Evolutionary conservation across 2,888 invertebrate genomes (phyloP), one percentile per base, ranked within the genome.

Genomic region (Noctua janthina): DNA sequence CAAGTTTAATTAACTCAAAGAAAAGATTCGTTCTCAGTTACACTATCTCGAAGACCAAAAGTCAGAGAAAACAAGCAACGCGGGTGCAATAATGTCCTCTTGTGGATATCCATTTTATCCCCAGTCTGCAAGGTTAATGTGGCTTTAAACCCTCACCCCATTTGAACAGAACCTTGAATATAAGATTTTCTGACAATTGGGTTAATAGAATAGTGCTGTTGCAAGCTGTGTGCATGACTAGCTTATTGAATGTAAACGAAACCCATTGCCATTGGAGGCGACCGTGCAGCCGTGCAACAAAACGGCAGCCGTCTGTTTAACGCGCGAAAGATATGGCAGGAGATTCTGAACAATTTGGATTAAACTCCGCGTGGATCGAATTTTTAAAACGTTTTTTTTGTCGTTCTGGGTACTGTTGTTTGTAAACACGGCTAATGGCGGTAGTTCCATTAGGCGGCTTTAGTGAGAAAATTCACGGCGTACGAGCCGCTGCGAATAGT

Each of bases 261-360:
- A 15, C 54, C 67, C 72, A 75, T 80, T 20, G 69, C 67, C 72
- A 75, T 80, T 20, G 69, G 29, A 79, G 59, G 64, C 82, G 64
- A 64, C 56, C 77, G 68, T 77, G 29, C 29, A 29, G 29, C 56
- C 77, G 68, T 77, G 59, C 78, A 51, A 64, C 69, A 72, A 81
- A 81, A 82, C 79, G 67, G 76, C 62, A 23, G 71, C 73, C 51
- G 54, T 76, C 74, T 80, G 86, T 83, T 85, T 85, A 83, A 78
- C 78, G 79, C 74, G 68, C 79, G 87, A 84, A 73, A 74, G 76
- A 70, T 74, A 87, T 73, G 66, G 74, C 35, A 54, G 46, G 66
- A 75, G 11, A 62, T 71, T 67, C 54, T 39, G 74, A 73, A 67
- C 56, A 74, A 20, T 62, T 59, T 15, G 64, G 20, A 78, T 74